Percentiles rank a stretch among this genome's conserved stretches.
Evolutionary conservation across 2,113 vertebrate genomes (phyloP).

Genomic region (Gallinago undulata): DNA sequence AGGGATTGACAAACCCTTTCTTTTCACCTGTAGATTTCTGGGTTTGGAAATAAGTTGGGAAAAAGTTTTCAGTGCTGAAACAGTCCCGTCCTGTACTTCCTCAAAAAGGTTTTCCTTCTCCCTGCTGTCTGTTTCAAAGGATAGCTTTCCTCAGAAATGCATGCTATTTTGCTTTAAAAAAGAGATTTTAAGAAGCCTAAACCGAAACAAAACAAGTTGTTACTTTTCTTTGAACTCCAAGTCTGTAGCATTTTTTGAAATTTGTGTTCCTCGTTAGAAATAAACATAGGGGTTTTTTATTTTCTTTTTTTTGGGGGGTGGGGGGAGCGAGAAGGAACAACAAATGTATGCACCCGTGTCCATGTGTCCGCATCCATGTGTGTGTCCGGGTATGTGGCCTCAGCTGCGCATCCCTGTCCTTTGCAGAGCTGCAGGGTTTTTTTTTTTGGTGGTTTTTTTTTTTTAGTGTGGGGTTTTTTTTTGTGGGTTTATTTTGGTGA

Average conservation of each 20-base stretch:
- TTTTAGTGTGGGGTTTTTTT: too few species aligned
- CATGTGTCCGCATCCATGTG: too few species aligned
- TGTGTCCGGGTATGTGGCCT: not conserved
- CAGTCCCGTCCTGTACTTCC: rapidly evolving
- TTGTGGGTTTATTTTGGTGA: too few species aligned
- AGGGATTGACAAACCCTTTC: rapidly evolving
- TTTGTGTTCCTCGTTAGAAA: not conserved
- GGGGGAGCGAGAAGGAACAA: not conserved
- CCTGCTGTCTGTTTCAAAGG: not conserved
- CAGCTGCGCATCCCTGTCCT: rapidly evolving
- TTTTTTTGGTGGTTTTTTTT: too few species aligned
- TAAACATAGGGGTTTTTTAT: not conserved
- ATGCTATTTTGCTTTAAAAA: not conserved
- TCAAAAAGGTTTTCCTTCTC: not conserved
- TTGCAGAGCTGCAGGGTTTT: too few species aligned
- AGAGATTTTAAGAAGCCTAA: not conserved
- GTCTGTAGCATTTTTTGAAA: not conserved
- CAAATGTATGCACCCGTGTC: rapidly evolving
- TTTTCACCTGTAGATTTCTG: not conserved
- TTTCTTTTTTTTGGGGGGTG: too few species aligned
- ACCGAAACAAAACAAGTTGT: rapidly evolving
- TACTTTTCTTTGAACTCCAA: not conserved
- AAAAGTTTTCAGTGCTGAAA: not conserved
- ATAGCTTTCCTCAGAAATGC: not conserved
- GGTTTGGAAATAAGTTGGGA: not conserved